Percentiles rank a stretch among this genome's conserved stretches.
Conservation (phyloP, 2,888 invertebrate species). For the Hesperia comma region DNA sequence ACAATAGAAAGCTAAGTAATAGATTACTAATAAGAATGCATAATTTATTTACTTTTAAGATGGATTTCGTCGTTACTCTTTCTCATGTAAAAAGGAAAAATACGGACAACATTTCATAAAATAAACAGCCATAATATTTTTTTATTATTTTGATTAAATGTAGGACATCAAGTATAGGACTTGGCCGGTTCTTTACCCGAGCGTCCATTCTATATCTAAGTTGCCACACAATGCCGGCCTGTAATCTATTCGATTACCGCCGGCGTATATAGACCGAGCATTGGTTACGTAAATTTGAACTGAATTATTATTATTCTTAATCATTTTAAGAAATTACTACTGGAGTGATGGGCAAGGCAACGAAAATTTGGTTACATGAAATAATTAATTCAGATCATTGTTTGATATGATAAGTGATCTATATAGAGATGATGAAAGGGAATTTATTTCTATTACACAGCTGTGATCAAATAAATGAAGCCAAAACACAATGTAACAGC, state of each 20-base stretch:
- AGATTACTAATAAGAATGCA: too few relatives aligned
- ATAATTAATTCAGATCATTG: not conserved
- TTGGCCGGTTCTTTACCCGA: slow-evolving; percentile 1
- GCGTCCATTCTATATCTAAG: slow-evolving; percentile 20
- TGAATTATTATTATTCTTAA: slow-evolving; percentile 17
- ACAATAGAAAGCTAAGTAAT: too few relatives aligned
- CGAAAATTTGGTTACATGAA: slow-evolving; percentile 16
- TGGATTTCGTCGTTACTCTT: too few relatives aligned
- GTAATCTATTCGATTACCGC: slow-evolving; percentile 15
- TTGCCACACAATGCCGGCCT: slow-evolving; percentile 15
- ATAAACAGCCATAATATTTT: too few relatives aligned
- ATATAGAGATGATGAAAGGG: not conserved
- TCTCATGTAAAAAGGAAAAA: too few relatives aligned
- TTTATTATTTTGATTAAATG: not conserved
- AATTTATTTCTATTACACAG: not conserved
- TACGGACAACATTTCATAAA: too few relatives aligned
- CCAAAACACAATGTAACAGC: too few relatives aligned
- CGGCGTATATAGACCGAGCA: slow-evolving; percentile 20
- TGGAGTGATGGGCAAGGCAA: not conserved
- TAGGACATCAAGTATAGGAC: not conserved
- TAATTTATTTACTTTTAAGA: too few relatives aligned
- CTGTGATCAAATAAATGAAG: too few relatives aligned
- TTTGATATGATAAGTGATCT: not conserved
- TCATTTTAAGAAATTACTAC: slow-evolving; percentile 20
- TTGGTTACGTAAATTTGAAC: slow-evolving; percentile 26